phyloP scores from a whole-genome alignment of 2,888 invertebrate genomes.

The Zhengitettix transpicula region DNA sequence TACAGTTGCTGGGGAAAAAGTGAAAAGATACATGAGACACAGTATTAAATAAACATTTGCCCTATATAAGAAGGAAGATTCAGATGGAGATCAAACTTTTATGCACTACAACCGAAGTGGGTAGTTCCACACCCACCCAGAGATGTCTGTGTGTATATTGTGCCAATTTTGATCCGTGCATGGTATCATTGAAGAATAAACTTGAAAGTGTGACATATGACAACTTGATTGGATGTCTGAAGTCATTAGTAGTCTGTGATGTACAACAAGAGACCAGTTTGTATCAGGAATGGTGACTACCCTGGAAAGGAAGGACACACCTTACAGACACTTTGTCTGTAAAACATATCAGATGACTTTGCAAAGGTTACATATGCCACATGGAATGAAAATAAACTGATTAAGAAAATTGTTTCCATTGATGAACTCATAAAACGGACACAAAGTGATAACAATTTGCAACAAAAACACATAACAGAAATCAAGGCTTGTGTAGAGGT shows the following conservation, averaged over 20 bases:
- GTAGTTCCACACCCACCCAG: too few relatives aligned
- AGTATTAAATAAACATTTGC: neutral
- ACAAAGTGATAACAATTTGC: neutral
- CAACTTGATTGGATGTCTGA: neutral
- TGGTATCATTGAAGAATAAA: slow-evolving; percentile 3
- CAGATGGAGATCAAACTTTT: slow-evolving; percentile 1
- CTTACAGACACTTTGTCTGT: neutral
- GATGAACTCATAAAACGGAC: neutral
- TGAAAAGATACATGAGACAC: neutral
- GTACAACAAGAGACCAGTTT: neutral
- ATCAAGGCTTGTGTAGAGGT: neutral
- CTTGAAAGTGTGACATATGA: neutral
- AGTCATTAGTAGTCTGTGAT: neutral
- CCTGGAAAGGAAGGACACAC: neutral
- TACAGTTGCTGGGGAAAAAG: too few relatives aligned
- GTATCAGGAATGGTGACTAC: neutral
- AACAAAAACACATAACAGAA: neutral
- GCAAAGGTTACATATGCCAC: neutral
- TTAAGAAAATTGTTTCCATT: neutral
- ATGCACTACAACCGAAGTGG: too few relatives aligned
- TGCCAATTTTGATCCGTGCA: slow-evolving; percentile 8
- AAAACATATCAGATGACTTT: neutral
- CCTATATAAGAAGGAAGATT: neutral
- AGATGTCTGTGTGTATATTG: slow-evolving; percentile 9
- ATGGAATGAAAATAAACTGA: neutral